Percentiles rank a stretch among this genome's conserved stretches.
These are phyloP conservation scores for Griposia aprilina DNA, from an alignment of 2,888 invertebrate species.

Conservation along the genomic window DNA sequence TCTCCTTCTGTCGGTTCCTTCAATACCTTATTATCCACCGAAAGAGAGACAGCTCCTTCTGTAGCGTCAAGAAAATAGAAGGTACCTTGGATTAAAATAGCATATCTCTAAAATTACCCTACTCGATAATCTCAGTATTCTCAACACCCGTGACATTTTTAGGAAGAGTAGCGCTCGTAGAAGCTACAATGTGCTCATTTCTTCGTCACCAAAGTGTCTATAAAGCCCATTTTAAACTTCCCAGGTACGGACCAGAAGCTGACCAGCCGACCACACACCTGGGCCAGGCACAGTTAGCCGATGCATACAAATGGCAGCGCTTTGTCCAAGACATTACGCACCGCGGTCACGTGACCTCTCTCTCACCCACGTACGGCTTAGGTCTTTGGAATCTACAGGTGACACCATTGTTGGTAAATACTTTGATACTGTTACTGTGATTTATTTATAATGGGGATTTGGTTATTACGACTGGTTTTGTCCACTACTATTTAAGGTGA, in stretches of 20 bases:
- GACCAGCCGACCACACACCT: conserved; percentile 54
- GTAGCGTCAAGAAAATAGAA: neutral
- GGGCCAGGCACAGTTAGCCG: conserved; percentile 21
- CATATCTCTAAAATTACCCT: neutral
- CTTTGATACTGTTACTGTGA: conserved; percentile 17
- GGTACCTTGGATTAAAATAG: neutral
- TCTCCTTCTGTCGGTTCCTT: neutral
- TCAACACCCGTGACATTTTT: neutral
- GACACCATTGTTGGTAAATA: conserved; percentile 50
- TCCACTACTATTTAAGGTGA: neutral
- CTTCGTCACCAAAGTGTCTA: neutral
- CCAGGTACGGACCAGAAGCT: conserved; percentile 8
- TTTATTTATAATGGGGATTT: conserved; percentile 20
- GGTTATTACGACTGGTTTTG: conserved; percentile 16
- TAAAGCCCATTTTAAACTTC: conserved; percentile 10
- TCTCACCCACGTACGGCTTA: conserved; percentile 51
- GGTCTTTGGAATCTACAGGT: conserved; percentile 56
- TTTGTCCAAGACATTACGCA: conserved; percentile 56
- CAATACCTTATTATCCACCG: neutral
- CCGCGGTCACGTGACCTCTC: conserved; percentile 57
- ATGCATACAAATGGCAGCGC: conserved; percentile 60
- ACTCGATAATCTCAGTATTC: neutral
- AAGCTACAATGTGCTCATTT: neutral
- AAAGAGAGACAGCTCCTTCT: neutral
- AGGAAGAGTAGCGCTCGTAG: too few species aligned